These are phyloP conservation scores for Cyphomyrus discorhynchus DNA, from an alignment of 2,113 vertebrate species.

Conservation along the genomic window DNA sequence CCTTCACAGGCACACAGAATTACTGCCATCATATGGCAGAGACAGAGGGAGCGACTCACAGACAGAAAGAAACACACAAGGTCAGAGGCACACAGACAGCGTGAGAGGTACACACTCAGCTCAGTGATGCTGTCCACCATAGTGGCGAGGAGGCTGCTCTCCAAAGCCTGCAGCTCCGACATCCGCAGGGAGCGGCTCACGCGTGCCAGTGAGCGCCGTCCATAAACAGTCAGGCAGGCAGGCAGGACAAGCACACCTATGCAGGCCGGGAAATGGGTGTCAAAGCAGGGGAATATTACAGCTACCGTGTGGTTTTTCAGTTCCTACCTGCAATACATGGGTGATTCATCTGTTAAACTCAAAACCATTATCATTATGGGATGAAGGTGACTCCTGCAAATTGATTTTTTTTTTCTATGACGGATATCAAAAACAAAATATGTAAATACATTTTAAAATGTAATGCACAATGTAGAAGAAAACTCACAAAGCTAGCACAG, in stretches of 20 bases:
- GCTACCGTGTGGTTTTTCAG: neutral
- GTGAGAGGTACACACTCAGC: conserved; percentile 24
- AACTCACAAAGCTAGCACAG: neutral
- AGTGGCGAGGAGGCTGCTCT: conserved; percentile 26
- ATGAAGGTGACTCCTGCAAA: neutral
- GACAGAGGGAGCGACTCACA: neutral
- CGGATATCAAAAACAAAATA: neutral
- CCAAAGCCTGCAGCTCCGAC: conserved; percentile 26
- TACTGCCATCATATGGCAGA: neutral
- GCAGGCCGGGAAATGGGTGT: neutral
- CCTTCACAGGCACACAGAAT: neutral
- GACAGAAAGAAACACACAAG: neutral
- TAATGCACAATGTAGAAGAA: neutral
- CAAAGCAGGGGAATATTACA: neutral
- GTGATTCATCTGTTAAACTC: neutral
- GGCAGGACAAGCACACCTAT: conserved; percentile 30
- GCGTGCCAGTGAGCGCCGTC: neutral
- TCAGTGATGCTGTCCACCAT: conserved; percentile 31
- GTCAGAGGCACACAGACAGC: neutral
- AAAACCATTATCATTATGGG: neutral
- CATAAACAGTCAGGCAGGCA: conserved; percentile 4
- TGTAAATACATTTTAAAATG: neutral
- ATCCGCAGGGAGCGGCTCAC: neutral
- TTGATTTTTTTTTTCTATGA: neutral
- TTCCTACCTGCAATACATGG: neutral